phyloP scores from a whole-genome alignment of 1,140 invertebrate species.

The Radopholus similis region DNA sequence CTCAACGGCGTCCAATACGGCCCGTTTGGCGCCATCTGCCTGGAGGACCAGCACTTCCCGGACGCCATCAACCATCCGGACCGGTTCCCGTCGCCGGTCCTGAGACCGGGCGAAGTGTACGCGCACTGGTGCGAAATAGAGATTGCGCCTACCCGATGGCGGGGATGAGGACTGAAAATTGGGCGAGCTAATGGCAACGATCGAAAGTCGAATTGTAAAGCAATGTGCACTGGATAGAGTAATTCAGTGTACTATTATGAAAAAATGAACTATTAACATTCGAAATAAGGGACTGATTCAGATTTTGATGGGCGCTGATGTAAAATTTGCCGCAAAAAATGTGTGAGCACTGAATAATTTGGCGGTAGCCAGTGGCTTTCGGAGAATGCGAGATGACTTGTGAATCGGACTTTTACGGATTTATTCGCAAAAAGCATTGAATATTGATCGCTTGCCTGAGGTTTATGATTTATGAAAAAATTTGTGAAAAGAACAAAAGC shows the following conservation, averaged over 20 bases:
- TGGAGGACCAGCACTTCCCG: constrained; percentile 18
- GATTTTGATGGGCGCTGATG: too few relatives aligned
- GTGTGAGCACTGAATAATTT: too few relatives aligned
- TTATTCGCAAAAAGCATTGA: too few relatives aligned
- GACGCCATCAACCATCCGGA: constrained; percentile 14
- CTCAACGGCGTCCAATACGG: not conserved
- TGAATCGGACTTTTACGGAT: too few relatives aligned
- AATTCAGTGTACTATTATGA: not conserved
- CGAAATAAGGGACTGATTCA: not conserved
- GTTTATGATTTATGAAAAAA: too few relatives aligned
- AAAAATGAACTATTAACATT: not conserved
- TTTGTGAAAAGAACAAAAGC: too few relatives aligned
- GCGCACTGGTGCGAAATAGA: constrained; percentile 12
- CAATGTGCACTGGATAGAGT: not conserved
- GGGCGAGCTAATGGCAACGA: not conserved
- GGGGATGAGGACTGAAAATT: not conserved
- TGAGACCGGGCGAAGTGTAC: not conserved
- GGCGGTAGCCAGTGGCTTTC: too few relatives aligned
- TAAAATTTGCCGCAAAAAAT: too few relatives aligned
- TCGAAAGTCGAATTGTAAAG: not conserved
- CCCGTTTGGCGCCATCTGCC: constrained; percentile 11
- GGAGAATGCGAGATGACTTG: too few relatives aligned
- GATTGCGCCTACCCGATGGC: not conserved
- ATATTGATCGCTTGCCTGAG: too few relatives aligned
- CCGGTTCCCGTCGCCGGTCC: not conserved